A percentile compares a stretch with the other conserved stretches of the same genome.
These are phyloP conservation scores for Piprites chloris DNA, from an alignment of 2,113 vertebrate species.

Conservation along the genomic window DNA sequence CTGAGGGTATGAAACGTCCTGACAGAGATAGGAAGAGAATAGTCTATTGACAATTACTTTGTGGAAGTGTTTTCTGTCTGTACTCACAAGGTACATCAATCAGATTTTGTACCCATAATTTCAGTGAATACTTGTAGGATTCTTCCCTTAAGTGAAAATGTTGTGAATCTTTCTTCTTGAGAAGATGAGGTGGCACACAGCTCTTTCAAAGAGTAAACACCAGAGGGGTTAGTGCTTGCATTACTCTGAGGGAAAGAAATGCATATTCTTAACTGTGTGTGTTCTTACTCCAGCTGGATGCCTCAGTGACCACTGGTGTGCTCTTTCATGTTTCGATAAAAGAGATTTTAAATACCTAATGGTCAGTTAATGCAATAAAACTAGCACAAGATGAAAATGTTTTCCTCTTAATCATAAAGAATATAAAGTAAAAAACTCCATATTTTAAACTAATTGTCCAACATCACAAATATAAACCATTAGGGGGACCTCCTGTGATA, in stretches of 20 bases:
- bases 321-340: background rate
- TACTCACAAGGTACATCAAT: background rate
- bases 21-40: background rate
- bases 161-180: background rate
- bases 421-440: background rate
- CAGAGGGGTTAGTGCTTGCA: background rate
- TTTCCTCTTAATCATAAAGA: background rate
- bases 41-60: background rate
- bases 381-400: background rate
- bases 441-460: background rate
- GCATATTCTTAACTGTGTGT: background rate
- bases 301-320: background rate
- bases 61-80: background rate
- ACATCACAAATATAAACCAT: background rate
- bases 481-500: conserved; percentile 33
- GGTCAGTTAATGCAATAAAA: background rate
- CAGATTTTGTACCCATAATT: background rate
- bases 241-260: background rate
- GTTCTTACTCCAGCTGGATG: background rate
- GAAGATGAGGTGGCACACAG: background rate
- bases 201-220: background rate
- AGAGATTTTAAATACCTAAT: background rate
- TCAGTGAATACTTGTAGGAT: background rate
- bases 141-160: background rate
- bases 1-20: background rate